Percentiles rank a stretch among this genome's conserved stretches.
These are phyloP conservation scores for Dendrolimus kikuchii DNA, from an alignment of 1,140 invertebrate species.

Conservation along the genomic window DNA sequence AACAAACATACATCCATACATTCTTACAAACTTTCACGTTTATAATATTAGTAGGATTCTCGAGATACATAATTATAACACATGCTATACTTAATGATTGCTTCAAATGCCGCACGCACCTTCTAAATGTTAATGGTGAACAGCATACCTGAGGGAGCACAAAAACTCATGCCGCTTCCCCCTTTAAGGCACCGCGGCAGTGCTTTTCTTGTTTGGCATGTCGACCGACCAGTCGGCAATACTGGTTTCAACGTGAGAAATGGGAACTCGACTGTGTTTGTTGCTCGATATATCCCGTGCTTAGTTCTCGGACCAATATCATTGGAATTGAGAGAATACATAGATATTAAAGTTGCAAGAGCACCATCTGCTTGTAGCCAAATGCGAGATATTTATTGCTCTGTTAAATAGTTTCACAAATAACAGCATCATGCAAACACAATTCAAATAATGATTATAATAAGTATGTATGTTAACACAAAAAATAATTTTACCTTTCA, in stretches of 20 bases:
- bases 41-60: too few relatives aligned
- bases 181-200: conserved; percentile 54
- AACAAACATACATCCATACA: too few relatives aligned
- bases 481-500: too few relatives aligned
- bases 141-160: conserved; percentile 36
- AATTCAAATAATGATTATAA: too few relatives aligned
- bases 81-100: conserved; percentile 16
- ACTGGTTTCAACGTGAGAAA: conserved; percentile 62
- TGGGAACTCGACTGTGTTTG: conserved; percentile 39
- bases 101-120: conserved; percentile 20
- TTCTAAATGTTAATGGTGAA: conserved; percentile 44
- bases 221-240: conserved; percentile 39
- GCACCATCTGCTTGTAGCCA: background rate
- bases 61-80: too few relatives aligned
- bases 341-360: conserved; percentile 5
- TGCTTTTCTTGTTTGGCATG: conserved; percentile 64
- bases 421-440: too few relatives aligned
- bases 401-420: background rate
- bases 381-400: background rate
- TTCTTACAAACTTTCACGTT: too few relatives aligned
- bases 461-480: too few relatives aligned
- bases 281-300: conserved; percentile 47
- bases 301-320: conserved; percentile 13
- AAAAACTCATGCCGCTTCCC: conserved; percentile 56
- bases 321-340: conserved; percentile 12